These are phyloP conservation scores for Solen grandis DNA, from an alignment of 1,140 invertebrate genomes.

Conservation along the genomic window DNA sequence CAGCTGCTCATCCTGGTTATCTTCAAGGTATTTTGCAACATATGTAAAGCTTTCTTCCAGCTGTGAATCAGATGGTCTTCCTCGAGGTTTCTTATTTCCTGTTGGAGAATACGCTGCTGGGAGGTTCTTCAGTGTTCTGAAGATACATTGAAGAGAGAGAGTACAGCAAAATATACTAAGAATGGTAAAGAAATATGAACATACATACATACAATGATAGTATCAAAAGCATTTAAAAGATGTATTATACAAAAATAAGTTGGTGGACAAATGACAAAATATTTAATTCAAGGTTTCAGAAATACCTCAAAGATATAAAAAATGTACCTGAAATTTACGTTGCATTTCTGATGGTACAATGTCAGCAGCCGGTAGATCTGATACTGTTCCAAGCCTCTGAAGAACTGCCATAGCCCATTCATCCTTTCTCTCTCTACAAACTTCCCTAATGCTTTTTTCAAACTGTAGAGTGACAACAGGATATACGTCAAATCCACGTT, in stretches of 20 bases:
- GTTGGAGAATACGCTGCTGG: background rate
- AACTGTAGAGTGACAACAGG: background rate
- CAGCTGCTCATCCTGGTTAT: slow-evolving; percentile 50
- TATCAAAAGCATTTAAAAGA: no score
- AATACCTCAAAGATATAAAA: no score
- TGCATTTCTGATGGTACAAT: slow-evolving; percentile 36
- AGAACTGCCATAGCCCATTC: background rate
- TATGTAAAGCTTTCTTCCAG: background rate
- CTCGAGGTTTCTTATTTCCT: background rate
- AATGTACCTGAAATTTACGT: no score
- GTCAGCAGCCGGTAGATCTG: background rate
- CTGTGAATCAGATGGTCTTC: background rate
- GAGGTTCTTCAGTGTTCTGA: slow-evolving; percentile 9
- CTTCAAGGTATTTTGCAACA: slow-evolving; percentile 21
- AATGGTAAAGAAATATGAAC: no score
- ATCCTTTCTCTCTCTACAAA: no score
- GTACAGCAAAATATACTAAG: no score
- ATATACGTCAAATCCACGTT: background rate
- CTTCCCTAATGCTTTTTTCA: background rate
- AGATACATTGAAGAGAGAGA: no score
- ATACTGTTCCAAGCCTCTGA: background rate
- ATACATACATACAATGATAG: no score
- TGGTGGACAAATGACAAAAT: no score
- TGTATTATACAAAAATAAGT: no score
- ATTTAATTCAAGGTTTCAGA: no score